phyloP scores from a whole-genome alignment of 2,888 invertebrate species.

The Microctonus brassicae region DNA sequence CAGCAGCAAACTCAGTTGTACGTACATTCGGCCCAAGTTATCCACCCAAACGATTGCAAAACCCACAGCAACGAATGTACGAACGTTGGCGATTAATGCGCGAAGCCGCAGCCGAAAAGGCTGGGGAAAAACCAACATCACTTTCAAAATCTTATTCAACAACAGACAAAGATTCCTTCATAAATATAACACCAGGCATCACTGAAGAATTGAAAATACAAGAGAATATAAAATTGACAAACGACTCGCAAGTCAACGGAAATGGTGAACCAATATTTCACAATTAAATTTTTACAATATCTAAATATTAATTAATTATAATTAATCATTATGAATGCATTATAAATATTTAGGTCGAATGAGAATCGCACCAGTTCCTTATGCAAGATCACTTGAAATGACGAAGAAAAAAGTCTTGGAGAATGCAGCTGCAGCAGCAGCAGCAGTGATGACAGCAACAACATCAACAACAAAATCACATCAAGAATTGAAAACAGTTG shows the following conservation, averaged over 20 bases:
- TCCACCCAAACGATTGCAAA: slow-evolving; percentile 53
- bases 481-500: slow-evolving; percentile 70
- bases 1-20: slow-evolving; percentile 53
- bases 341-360: slow-evolving; percentile 59
- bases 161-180: slow-evolving; percentile 1
- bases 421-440: slow-evolving; percentile 72
- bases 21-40: slow-evolving; percentile 54
- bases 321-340: not conserved
- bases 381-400: slow-evolving; percentile 79
- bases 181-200: slow-evolving; percentile 16
- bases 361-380: slow-evolving; percentile 84
- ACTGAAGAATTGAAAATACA: not conserved
- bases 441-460: slow-evolving; percentile 71
- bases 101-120: slow-evolving; percentile 57
- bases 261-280: slow-evolving; percentile 50
- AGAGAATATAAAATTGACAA: not conserved
- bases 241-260: slow-evolving; percentile 56
- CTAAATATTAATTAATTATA: not conserved
- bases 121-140: slow-evolving; percentile 46
- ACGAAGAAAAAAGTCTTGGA: slow-evolving; percentile 79
- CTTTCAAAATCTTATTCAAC: not conserved
- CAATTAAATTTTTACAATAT: not conserved
- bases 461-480: slow-evolving; percentile 75
- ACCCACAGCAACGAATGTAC: slow-evolving; percentile 63
- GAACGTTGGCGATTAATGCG: slow-evolving; percentile 64